These are phyloP conservation scores for Meloe dianella DNA, from an alignment of 2,888 invertebrate species.

Conservation along the genomic window DNA sequence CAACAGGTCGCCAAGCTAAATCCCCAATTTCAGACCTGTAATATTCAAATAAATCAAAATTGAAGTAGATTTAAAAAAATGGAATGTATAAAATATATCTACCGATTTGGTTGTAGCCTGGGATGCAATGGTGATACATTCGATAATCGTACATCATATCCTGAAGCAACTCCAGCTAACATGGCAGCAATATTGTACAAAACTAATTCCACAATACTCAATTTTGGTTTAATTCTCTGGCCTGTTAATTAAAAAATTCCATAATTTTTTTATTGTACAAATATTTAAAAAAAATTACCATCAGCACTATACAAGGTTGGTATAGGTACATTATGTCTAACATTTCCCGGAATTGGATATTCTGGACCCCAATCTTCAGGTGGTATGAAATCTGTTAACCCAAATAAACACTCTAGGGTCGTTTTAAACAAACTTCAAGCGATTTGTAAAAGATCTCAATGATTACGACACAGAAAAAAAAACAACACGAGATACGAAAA, in stretches of 20 bases:
- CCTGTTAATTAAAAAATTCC: slow-evolving; percentile 40
- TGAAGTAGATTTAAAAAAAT: slow-evolving; percentile 10
- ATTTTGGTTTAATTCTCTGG: slow-evolving; percentile 69
- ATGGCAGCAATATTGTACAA: slow-evolving; percentile 92
- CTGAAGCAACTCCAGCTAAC: slow-evolving; percentile 88
- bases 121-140: slow-evolving; percentile 86
- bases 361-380: slow-evolving; percentile 71
- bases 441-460: slow-evolving; percentile 7
- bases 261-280: not conserved
- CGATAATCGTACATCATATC: slow-evolving; percentile 89
- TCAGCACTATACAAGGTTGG: slow-evolving; percentile 82
- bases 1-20: slow-evolving; percentile 55
- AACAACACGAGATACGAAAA: too few relatives aligned
- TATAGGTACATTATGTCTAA: slow-evolving; percentile 73
- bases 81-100: too few relatives aligned
- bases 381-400: slow-evolving; percentile 57
- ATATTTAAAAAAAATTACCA: slow-evolving; percentile 56
- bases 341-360: slow-evolving; percentile 63
- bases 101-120: slow-evolving; percentile 75
- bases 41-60: slow-evolving; percentile 11
- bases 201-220: slow-evolving; percentile 76
- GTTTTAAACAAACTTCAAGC: slow-evolving; percentile 5
- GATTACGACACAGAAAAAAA: too few relatives aligned
- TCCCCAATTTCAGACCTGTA: slow-evolving; percentile 53
- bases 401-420: slow-evolving; percentile 38